These are phyloP conservation scores for Clunio marinus DNA, from an alignment of 2,888 invertebrate species.

Conservation along the genomic window DNA sequence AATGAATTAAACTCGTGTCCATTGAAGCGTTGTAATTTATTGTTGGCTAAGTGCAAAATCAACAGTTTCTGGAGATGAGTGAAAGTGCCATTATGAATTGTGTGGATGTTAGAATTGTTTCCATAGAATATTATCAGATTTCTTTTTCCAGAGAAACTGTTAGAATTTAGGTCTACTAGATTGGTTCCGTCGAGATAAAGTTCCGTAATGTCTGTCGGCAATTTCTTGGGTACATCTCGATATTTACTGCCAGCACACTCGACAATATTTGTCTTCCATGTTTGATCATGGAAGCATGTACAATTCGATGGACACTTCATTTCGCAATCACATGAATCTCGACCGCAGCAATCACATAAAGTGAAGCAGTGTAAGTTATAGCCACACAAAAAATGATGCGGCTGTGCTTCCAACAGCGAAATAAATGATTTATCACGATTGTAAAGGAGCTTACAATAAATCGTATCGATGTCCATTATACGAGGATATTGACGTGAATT, in stretches of 20 bases:
- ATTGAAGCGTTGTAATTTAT: slow-evolving; percentile 70
- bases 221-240: slow-evolving; percentile 75
- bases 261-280: slow-evolving; percentile 89
- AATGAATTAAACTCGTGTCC: slow-evolving; percentile 80
- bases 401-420: slow-evolving; percentile 80
- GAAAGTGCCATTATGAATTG: slow-evolving; percentile 85
- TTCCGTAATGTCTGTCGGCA: slow-evolving; percentile 95
- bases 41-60: slow-evolving; percentile 82
- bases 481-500: slow-evolving; percentile 81
- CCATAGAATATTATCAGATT: slow-evolving; percentile 82
- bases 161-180: slow-evolving; percentile 79
- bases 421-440: slow-evolving; percentile 78
- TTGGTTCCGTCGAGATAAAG: slow-evolving; percentile 90
- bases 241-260: slow-evolving; percentile 82
- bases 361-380: slow-evolving; percentile 93
- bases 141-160: slow-evolving; percentile 87
- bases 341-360: slow-evolving; percentile 92
- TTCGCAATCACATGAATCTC: slow-evolving; percentile 95
- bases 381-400: slow-evolving; percentile 85
- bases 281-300: slow-evolving; percentile 90
- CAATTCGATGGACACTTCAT: slow-evolving; percentile 94
- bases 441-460: slow-evolving; percentile 82
- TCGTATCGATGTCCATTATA: slow-evolving; percentile 84
- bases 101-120: slow-evolving; percentile 81
- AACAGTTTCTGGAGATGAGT: slow-evolving; percentile 76